Conservation (phyloP, 2,888 invertebrate species). For the Caenorhabditis doughertyi region DNA sequence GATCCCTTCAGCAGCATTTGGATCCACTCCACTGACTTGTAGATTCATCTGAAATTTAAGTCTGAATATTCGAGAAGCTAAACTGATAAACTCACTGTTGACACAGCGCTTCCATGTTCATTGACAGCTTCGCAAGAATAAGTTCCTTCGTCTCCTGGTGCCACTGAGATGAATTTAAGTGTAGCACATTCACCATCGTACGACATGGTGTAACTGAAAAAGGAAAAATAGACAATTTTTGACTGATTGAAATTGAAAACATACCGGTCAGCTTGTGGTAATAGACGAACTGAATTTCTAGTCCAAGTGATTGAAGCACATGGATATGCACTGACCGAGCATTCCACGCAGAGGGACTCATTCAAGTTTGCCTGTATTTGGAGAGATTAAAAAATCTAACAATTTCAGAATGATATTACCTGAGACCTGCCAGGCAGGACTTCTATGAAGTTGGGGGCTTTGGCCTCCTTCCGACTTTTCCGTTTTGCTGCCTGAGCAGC, state of each 20-base stretch:
- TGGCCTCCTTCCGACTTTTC: slow-evolving; percentile 71
- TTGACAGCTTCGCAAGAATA: slow-evolving; percentile 89
- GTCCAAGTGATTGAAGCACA: slow-evolving; percentile 79
- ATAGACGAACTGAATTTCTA: slow-evolving; percentile 76
- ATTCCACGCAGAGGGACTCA: slow-evolving; percentile 79
- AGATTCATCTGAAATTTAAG: slow-evolving; percentile 74
- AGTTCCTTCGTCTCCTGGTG: slow-evolving; percentile 85
- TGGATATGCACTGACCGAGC: slow-evolving; percentile 80
- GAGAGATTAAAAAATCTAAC: too few species aligned
- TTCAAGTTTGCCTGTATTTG: slow-evolving; percentile 68
- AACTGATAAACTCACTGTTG: slow-evolving; percentile 83
- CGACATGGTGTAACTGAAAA: slow-evolving; percentile 73
- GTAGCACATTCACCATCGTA: slow-evolving; percentile 82
- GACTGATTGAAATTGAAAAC: not conserved
- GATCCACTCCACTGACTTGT: slow-evolving; percentile 67
- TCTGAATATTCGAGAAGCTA: not conserved
- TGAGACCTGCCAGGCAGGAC: slow-evolving; percentile 78
- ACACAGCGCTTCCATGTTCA: slow-evolving; percentile 88
- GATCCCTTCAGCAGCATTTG: slow-evolving; percentile 71
- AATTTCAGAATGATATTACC: slow-evolving; percentile 31
- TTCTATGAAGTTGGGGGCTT: slow-evolving; percentile 79
- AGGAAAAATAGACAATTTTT: not conserved
- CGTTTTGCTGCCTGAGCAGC: slow-evolving; percentile 66
- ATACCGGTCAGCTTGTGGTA: slow-evolving; percentile 75
- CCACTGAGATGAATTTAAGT: slow-evolving; percentile 73